phyloP scores from a whole-genome alignment of 2,888 invertebrate species.

The Ypsolopha sequella region DNA sequence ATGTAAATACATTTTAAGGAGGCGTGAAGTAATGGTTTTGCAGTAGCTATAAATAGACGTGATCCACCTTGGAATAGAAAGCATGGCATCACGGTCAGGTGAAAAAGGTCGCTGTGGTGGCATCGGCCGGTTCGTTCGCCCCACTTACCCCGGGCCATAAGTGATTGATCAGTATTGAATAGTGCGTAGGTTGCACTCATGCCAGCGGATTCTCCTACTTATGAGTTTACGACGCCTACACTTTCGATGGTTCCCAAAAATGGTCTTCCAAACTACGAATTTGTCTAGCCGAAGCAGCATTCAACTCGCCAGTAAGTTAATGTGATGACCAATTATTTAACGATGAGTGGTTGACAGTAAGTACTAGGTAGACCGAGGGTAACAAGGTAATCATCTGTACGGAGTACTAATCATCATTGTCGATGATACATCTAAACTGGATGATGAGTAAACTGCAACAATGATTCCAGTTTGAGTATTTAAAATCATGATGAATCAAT shows the following conservation, averaged over 20 bases:
- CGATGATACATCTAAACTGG: neutral
- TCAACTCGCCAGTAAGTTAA: neutral
- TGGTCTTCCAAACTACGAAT: conserved; percentile 10
- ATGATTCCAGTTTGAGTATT: too few species aligned
- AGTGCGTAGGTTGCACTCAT: conserved; percentile 40
- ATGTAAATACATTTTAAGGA: neutral
- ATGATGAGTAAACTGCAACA: too few species aligned
- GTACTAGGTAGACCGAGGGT: neutral
- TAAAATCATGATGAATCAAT: too few species aligned
- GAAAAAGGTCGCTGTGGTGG: conserved; percentile 14
- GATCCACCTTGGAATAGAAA: conserved; percentile 36
- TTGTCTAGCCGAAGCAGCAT: too few species aligned
- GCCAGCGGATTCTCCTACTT: conserved; percentile 35
- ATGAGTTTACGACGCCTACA: conserved; percentile 35
- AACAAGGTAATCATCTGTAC: neutral
- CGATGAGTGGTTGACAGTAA: neutral
- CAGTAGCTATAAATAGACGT: conserved; percentile 6
- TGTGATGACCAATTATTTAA: neutral
- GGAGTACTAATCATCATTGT: neutral
- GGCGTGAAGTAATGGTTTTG: conserved; percentile 9
- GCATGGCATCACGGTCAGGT: conserved; percentile 21
- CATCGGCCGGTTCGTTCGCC: conserved; percentile 33
- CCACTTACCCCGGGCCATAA: conserved; percentile 28
- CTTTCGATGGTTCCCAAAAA: conserved; percentile 34
- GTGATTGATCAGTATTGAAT: conserved; percentile 49